Evolutionary conservation across 64 coral and sea anemone species (phyloP).

Genomic region (Stylophora pistillata): DNA sequence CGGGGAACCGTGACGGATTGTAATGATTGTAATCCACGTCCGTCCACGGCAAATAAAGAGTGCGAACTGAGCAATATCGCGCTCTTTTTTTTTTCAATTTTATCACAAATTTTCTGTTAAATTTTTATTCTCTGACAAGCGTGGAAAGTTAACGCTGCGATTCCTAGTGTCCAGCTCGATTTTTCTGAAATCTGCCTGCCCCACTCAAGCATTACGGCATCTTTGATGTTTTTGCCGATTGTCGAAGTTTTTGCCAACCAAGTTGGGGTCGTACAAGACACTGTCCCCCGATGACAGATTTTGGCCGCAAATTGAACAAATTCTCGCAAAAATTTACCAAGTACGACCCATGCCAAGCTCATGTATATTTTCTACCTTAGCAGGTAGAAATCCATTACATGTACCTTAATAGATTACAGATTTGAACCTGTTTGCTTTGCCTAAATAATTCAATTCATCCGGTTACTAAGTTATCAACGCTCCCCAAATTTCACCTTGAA

Average conservation of each 20-base stretch:
- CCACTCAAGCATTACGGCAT: not conserved
- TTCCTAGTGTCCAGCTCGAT: not conserved
- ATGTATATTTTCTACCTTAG: no score
- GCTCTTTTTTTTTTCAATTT: no score
- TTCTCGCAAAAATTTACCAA: constrained; percentile 6
- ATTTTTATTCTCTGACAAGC: not conserved
- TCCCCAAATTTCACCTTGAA: no score
- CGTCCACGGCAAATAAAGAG: no score
- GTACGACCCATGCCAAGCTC: constrained; percentile 10
- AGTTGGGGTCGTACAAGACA: not conserved
- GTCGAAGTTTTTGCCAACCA: not conserved
- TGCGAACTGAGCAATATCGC: no score
- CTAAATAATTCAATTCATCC: no score
- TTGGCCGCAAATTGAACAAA: not conserved
- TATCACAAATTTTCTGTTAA: no score
- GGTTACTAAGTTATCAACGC: no score
- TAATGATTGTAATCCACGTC: not conserved
- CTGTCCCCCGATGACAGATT: constrained; percentile 11
- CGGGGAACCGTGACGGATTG: not conserved
- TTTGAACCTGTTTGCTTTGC: no score
- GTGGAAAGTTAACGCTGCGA: not conserved
- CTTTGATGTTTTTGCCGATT: not conserved
- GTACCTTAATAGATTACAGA: no score
- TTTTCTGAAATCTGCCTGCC: constrained; percentile 7
- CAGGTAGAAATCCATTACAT: no score